Evolutionary conservation across 2,113 vertebrate species (phyloP).

Genomic region (Stegastes partitus): DNA sequence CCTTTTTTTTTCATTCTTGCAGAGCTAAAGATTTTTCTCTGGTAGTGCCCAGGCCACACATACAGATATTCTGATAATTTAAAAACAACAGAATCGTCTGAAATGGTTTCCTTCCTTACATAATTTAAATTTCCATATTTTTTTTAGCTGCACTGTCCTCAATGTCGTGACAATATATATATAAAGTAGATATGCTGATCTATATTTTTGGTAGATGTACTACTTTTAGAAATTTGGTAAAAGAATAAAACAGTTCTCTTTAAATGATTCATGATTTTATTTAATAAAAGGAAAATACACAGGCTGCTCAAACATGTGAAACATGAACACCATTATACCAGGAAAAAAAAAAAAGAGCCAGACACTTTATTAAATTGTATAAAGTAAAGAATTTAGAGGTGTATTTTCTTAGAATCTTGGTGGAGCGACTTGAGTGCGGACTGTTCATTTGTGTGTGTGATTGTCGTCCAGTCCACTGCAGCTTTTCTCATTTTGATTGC

Average conservation of each 20-base stretch:
- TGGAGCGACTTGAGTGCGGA: constrained; percentile 10
- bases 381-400: not conserved
- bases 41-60: too few species aligned
- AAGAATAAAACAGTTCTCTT: not conserved
- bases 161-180: too few species aligned
- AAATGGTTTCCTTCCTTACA: too few species aligned
- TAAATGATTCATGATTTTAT: not conserved
- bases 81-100: too few species aligned
- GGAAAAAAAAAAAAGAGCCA: not conserved
- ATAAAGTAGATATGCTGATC: too few species aligned
- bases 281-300: not conserved
- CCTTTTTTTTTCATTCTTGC: not conserved
- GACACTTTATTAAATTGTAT: not conserved
- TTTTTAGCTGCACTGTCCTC: too few species aligned
- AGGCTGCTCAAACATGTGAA: not conserved
- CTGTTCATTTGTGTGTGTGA: constrained; percentile 64
- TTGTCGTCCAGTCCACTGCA: constrained; percentile 54
- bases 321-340: not conserved
- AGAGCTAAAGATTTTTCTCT: too few species aligned
- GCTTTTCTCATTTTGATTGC: constrained; percentile 78
- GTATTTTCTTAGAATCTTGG: not conserved
- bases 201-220: too few species aligned
- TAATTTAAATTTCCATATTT: not conserved
- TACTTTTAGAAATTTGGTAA: not conserved
- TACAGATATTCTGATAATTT: too few species aligned